Conservation (phyloP, 2,113 vertebrate genomes). For the Stegostoma tigrinum region DNA sequence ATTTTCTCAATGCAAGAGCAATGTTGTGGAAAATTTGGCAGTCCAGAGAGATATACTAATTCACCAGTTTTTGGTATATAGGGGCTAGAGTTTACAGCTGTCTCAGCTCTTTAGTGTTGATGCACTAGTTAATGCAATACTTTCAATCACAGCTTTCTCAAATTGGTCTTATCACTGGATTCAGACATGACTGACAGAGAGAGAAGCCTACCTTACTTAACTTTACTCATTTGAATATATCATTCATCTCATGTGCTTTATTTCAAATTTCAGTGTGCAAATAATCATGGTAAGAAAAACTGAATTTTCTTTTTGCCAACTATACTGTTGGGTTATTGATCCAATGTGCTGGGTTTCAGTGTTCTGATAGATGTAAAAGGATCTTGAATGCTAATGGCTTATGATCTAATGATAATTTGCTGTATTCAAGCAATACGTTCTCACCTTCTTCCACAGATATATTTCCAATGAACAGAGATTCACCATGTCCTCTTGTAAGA, state of each 20-base stretch:
- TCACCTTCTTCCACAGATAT: slow-evolving; percentile 87
- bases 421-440: slow-evolving; percentile 37
- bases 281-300: neutral
- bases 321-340: neutral
- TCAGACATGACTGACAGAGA: neutral
- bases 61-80: neutral
- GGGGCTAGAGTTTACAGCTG: neutral
- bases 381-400: neutral
- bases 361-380: neutral
- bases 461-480: slow-evolving; percentile 80
- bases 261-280: neutral
- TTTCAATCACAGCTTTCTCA: neutral
- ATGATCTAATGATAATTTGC: neutral
- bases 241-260: neutral
- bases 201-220: neutral
- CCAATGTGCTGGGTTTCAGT: neutral
- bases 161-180: neutral
- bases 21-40: neutral
- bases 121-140: neutral
- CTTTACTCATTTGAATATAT: neutral
- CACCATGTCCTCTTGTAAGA: slow-evolving; percentile 73
- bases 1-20: neutral
- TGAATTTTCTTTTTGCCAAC: neutral
- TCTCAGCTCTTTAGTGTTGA: neutral
- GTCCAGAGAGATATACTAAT: neutral